These are phyloP conservation scores for Aurelia aurita DNA, from an alignment of 30 jellyfish, hydroid and myxozoan genomes.

Conservation along the genomic window DNA sequence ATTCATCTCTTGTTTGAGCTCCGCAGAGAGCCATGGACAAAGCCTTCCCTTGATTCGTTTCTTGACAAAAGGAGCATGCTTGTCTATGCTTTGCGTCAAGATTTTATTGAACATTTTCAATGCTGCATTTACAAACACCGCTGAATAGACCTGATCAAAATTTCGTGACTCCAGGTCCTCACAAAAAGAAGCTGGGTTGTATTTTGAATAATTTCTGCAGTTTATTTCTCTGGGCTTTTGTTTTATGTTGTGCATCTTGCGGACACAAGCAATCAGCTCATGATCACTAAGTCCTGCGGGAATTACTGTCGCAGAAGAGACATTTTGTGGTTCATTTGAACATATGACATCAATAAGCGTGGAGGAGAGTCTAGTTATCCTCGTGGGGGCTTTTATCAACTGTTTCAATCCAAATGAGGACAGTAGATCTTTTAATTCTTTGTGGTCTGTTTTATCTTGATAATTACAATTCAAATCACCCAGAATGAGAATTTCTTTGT, in stretches of 20 bases:
- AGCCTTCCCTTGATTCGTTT: constrained; percentile 58
- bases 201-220: constrained; percentile 69
- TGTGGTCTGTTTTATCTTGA: constrained; percentile 42
- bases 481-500: constrained; percentile 26
- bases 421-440: constrained; percentile 42
- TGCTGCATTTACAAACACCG: constrained; percentile 57
- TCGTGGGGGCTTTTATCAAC: constrained; percentile 45
- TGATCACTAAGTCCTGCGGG: constrained; percentile 75
- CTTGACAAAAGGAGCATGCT: constrained; percentile 70
- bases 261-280: constrained; percentile 64
- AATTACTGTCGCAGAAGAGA: constrained; percentile 49
- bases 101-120: constrained; percentile 38
- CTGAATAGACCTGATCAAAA: constrained; percentile 49
- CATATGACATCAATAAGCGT: constrained; percentile 30
- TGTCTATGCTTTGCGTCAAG: constrained; percentile 41
- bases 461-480: constrained; percentile 51
- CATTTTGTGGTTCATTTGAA: neutral
- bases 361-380: constrained; percentile 44
- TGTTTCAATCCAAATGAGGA: constrained; percentile 43
- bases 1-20: constrained; percentile 56
- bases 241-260: constrained; percentile 63
- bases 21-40: constrained; percentile 68
- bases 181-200: constrained; percentile 58
- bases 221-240: constrained; percentile 40
- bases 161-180: constrained; percentile 44